Evolutionary conservation across 2,113 vertebrate genomes (phyloP), one percentile per base, ranked within the genome.

Genomic region (Argyrosomus japonicus): DNA sequence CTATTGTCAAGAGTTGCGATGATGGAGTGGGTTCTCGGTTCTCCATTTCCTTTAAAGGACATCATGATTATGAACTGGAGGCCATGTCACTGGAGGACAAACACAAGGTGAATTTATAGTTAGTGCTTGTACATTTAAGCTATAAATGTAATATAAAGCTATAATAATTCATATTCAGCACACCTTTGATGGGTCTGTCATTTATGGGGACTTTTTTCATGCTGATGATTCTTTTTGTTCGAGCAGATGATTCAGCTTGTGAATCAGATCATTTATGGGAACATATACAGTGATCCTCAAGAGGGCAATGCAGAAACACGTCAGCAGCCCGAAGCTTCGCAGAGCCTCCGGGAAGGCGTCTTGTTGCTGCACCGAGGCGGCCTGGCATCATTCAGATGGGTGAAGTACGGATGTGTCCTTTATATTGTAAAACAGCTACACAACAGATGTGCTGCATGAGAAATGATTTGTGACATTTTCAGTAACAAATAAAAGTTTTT

Each of bases 51-150:
- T 96, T 95, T 75, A 92, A 93, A 40, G 95, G 84, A 0, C 85
- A 94, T 29, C 90, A 92, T 56, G 94, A 94, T 48, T 96, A 96
- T 10, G 95, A 96, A 75, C 83, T 96, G 75, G 95, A 96, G 91
- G 95, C 93, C 0, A 85, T 90, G 3, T 95, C 95, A 7, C 83
- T 92, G 7, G 91, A 95, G 18, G 96, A 96, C 70, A 95, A 96
- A 86, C 87, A 93, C 56, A 95, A 96, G 92, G 95, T 94, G 73
- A 72, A 60, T 47, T 7, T 19, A 11, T 0, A 63, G 1, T 2
- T 4, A n/a, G 7, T 12, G 45, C n/a, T 7, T 43, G 1, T 9
- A 6, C n/a, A 29, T 50, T 62, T 40, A 48, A 68, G 3, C 5
- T 7, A 14, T 13, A 27, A 45, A 29, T 32, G 32, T 8, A 40